Evolutionary conservation across 1,140 invertebrate genomes (phyloP).

Genomic region (Drosophila grimshawi): DNA sequence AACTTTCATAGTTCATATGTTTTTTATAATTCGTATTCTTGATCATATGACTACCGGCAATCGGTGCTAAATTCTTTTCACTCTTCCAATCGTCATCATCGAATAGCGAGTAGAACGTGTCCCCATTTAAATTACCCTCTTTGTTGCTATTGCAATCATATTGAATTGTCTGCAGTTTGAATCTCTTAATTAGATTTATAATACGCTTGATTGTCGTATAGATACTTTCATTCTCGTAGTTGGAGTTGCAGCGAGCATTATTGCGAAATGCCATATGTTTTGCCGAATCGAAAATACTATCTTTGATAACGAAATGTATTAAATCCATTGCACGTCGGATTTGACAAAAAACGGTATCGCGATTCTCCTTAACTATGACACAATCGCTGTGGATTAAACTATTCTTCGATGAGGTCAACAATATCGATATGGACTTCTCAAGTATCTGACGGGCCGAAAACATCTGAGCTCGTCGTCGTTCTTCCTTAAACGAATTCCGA

Average conservation of each 20-base stretch:
- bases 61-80: constrained; percentile 60
- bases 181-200: constrained; percentile 93
- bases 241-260: constrained; percentile 65
- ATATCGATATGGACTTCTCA: constrained; percentile 98
- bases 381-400: constrained; percentile 98
- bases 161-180: constrained; percentile 64
- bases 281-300: constrained; percentile 90
- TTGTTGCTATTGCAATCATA: constrained; percentile 65
- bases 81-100: constrained; percentile 71
- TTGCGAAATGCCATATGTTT: constrained; percentile 81
- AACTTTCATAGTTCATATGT: constrained; percentile 69
- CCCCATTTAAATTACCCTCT: constrained; percentile 64
- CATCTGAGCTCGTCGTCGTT: constrained; percentile 97
- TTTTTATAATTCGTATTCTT: constrained; percentile 69
- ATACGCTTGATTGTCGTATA: constrained; percentile 92
- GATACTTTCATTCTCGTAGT: constrained; percentile 87
- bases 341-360: constrained; percentile 98
- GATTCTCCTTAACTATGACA: constrained; percentile 95
- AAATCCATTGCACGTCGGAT: constrained; percentile 98
- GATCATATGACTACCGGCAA: constrained; percentile 51
- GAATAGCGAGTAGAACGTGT: constrained; percentile 62
- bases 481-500: constrained; percentile 96
- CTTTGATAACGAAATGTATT: constrained; percentile 98
- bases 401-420: constrained; percentile 98
- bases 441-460: constrained; percentile 96